Base-by-base conservation (phyloP, 2,888 invertebrate genomes). In the Macaria liturata region DNA sequence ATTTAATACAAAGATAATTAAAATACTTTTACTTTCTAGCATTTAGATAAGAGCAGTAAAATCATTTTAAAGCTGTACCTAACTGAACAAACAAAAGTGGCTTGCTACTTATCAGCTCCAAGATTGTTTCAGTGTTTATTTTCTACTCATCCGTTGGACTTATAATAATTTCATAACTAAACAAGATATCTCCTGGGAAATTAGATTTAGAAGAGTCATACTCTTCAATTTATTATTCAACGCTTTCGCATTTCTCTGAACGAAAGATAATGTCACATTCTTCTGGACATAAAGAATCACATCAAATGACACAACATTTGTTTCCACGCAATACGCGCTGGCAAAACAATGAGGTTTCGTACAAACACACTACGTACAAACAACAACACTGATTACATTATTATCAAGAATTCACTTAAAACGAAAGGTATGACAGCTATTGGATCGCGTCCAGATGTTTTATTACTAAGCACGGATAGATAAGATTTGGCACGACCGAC, bases 371-470 rank as follows among this genome's bases (percentile, higher is more conserved):
- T 42, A 42, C 53, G 34, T 53, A 45, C 32, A 9, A 9, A 53
- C 42, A 49, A 31, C 6, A 8, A 8, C 42, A 4, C 9, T 42
- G 9, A 42, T n/a, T 8, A 4, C 42, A n/a, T 42, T 8, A 42
- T 48, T 52, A 30, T 43, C 34, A 50, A 34, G 61, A 66, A 61
- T 66, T 61, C 69, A 67, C 64, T 69, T 64, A 74, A 72, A 73
- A 66, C 61, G 61, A 64, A 69, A 70, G 62, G 69, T 65, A 66
- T 70, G 55, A 65, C 59, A 70, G 62, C 64, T 65, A 68, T 83
- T 85, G 86, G 85, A 80, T 57, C 47, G 48, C 37, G 62, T 76
- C 83, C 83, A 84, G 74, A 66, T 61, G 60, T 71, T 74, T 76
- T 80, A 81, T 78, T 72, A 69, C 78, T 76, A 76, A 78, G 78